Evolutionary conservation across 2,797 vertebrate species (phyloP).

Genomic region (Platyrinchus mystaceus): DNA sequence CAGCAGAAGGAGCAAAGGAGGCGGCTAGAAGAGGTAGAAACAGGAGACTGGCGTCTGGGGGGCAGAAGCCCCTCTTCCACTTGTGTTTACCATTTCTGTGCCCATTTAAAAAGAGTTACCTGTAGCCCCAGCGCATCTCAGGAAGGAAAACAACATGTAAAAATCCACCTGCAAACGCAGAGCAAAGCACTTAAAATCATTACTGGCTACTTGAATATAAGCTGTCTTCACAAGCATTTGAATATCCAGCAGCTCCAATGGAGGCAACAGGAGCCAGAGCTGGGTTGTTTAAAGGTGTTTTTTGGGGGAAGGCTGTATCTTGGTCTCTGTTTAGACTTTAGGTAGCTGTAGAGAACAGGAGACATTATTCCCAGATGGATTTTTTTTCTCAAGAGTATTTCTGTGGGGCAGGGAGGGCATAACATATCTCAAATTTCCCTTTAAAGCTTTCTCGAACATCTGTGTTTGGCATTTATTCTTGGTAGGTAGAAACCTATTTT

Average conservation of each 20-base stretch:
- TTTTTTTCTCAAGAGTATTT: neutral
- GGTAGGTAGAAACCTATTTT: neutral
- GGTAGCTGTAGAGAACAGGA: neutral
- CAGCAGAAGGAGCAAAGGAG: conserved; percentile 90
- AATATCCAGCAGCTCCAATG: neutral
- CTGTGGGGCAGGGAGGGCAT: neutral
- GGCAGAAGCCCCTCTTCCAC: neutral
- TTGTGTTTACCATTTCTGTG: neutral
- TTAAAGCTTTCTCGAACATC: neutral
- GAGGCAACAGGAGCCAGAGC: neutral
- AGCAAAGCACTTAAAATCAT: neutral
- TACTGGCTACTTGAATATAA: neutral
- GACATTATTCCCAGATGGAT: neutral
- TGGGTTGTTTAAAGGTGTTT: neutral
- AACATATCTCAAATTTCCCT: neutral
- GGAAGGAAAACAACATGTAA: neutral
- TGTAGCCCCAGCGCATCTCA: neutral
- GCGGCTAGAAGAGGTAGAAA: conserved; percentile 85
- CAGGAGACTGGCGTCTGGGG: neutral
- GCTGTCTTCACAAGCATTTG: neutral
- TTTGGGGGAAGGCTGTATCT: neutral
- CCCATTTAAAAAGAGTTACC: neutral
- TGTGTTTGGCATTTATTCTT: neutral
- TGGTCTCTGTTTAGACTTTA: neutral
- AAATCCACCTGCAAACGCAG: neutral